Base-by-base conservation (phyloP, 1,140 invertebrate species). In the Frieseomelitta varia region DNA sequence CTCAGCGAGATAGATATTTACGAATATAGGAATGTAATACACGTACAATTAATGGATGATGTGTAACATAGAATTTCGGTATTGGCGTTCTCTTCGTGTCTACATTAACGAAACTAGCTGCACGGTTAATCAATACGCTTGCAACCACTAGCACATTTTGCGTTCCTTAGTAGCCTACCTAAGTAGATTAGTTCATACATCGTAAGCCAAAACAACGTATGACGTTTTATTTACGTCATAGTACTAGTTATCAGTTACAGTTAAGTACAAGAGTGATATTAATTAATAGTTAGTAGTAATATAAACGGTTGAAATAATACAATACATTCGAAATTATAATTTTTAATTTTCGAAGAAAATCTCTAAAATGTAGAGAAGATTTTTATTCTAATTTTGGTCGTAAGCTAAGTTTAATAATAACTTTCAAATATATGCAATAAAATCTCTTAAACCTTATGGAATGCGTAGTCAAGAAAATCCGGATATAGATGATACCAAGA, bases 21-120 rank as follows among this genome's bases (percentile, higher is more conserved):
- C 79, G 71, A 79, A 88, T 85, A 87, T 88, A 85, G 85, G 85
- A 90, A 85, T 88, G 87, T 79, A 73, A 74, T 82, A 78, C 67
- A 71, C 63, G 55, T 67, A 75, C 77, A 74, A 84, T 87, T 89
- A 90, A 89, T 86, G 71, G 79, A n/a, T 73, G 67, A 58, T 76
- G 81, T 88, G 85, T 77, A 86, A 85, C 75, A 80, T 30, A 85
- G 81, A 89, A 87, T 87, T 84, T 86, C 63, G 69, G 76, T 86
- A 86, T 81, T 76, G 81, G 65, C 55, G 55, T 79, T 87, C 77
- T 58, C 58, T 74, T 81, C 74, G 81, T 71, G 82, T 79, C 79
- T 82, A 81, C 81, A 81, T 90, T 89, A 90, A 86, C 77, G 88
- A 79, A 90, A 89, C 75, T 82, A 47, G 67, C 63, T 61, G 75